phyloP scores from a whole-genome alignment of 1,140 invertebrate species.

The Brachionus koreanus region DNA sequence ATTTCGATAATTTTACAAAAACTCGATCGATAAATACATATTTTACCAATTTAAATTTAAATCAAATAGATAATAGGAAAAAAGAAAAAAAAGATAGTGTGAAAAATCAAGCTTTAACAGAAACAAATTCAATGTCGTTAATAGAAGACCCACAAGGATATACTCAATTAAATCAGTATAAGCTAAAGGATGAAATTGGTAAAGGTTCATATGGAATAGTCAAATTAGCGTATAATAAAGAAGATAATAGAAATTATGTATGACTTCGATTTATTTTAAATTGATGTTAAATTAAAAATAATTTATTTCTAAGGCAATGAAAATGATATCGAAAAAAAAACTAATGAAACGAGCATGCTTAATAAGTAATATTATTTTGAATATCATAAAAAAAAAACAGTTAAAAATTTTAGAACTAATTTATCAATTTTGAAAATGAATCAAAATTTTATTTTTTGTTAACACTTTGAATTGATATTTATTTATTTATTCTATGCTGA shows the following conservation, averaged over 20 bases:
- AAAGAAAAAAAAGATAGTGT: background rate
- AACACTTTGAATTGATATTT: too few relatives aligned
- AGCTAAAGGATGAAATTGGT: slow-evolving; percentile 85
- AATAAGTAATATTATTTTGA: slow-evolving; percentile 67
- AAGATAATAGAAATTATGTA: slow-evolving; percentile 88
- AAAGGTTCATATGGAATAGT: slow-evolving; percentile 77
- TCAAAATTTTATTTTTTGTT: too few relatives aligned
- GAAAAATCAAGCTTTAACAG: slow-evolving; percentile 50
- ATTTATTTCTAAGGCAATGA: slow-evolving; percentile 76
- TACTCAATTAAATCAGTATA: slow-evolving; percentile 89
- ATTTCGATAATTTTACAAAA: background rate
- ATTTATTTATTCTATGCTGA: too few relatives aligned
- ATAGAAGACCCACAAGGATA: slow-evolving; percentile 74
- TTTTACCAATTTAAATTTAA: background rate
- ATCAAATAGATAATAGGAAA: background rate
- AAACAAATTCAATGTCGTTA: slow-evolving; percentile 76
- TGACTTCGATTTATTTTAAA: slow-evolving; percentile 48
- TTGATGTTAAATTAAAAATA: background rate
- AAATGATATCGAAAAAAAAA: slow-evolving; percentile 90
- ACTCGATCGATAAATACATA: background rate
- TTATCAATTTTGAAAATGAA: too few relatives aligned
- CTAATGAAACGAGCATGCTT: slow-evolving; percentile 87
- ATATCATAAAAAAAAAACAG: too few relatives aligned
- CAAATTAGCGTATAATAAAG: slow-evolving; percentile 89
- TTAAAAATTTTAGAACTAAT: too few relatives aligned